These are phyloP conservation scores for Seira musarum DNA, from an alignment of 2,888 invertebrate species.

Conservation along the genomic window DNA sequence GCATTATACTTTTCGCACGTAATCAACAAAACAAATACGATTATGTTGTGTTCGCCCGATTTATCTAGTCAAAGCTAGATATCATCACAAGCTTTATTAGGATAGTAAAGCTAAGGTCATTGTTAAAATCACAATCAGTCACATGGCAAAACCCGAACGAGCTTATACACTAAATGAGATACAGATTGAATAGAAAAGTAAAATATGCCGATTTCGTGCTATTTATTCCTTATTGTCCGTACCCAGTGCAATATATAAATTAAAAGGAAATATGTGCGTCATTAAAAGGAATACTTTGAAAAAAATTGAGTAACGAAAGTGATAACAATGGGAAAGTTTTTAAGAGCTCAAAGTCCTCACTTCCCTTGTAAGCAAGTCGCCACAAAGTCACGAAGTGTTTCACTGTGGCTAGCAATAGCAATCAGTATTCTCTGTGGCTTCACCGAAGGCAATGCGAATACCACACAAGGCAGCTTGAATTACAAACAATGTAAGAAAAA, in stretches of 20 bases:
- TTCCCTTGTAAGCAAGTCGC: background rate
- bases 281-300: too few relatives aligned
- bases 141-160: too few relatives aligned
- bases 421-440: background rate
- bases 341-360: background rate
- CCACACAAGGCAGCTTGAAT: slow-evolving; percentile 18
- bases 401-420: background rate
- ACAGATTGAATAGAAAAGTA: background rate
- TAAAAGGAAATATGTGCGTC: background rate
- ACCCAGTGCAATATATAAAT: background rate
- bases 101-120: background rate
- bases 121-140: background rate
- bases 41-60: too few relatives aligned
- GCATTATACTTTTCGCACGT: too few relatives aligned
- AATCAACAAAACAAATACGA: too few relatives aligned
- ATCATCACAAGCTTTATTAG: too few relatives aligned
- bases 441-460: background rate
- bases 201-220: background rate
- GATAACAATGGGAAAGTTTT: background rate
- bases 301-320: background rate
- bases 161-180: background rate
- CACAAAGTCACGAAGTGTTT: background rate
- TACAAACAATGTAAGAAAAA: slow-evolving; percentile 43
- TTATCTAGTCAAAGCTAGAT: too few relatives aligned
- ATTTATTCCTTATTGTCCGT: background rate